These are phyloP conservation scores for Cordilura impudica DNA, from an alignment of 2,888 invertebrate species.

Conservation along the genomic window DNA sequence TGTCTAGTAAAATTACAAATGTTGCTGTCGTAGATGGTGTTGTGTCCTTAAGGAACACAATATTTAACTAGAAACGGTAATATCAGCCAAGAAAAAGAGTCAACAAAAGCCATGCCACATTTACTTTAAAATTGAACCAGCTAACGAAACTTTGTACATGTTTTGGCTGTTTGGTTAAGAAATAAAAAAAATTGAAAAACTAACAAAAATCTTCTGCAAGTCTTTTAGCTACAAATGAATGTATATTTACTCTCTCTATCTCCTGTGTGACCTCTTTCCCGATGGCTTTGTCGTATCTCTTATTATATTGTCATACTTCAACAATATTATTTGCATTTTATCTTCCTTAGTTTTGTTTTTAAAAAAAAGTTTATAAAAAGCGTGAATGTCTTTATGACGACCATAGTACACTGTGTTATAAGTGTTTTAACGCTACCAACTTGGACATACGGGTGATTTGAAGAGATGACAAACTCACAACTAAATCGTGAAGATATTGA, in stretches of 20 bases:
- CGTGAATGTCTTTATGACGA: constrained; percentile 27
- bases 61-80: constrained; percentile 43
- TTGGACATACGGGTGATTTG: not conserved
- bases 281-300: not conserved
- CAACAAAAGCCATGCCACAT: constrained; percentile 34
- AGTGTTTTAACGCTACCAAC: constrained; percentile 13
- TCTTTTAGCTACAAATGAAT: not conserved
- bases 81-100: constrained; percentile 45
- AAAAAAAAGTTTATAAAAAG: not conserved
- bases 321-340: constrained; percentile 58
- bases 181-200: constrained; percentile 12
- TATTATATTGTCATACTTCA: constrained; percentile 16
- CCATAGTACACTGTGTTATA: no score
- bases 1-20: not conserved
- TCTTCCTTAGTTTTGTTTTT: constrained; percentile 4
- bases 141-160: constrained; percentile 9
- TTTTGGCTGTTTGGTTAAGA: constrained; percentile 1
- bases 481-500: no score
- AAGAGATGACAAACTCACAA: no score
- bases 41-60: constrained; percentile 40
- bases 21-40: not conserved
- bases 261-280: constrained; percentile 16
- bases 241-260: not conserved
- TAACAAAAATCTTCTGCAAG: constrained; percentile 2
- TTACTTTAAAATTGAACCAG: constrained; percentile 23